phyloP scores from a whole-genome alignment of 2,888 invertebrate genomes.

The Sussaba pulchella region DNA sequence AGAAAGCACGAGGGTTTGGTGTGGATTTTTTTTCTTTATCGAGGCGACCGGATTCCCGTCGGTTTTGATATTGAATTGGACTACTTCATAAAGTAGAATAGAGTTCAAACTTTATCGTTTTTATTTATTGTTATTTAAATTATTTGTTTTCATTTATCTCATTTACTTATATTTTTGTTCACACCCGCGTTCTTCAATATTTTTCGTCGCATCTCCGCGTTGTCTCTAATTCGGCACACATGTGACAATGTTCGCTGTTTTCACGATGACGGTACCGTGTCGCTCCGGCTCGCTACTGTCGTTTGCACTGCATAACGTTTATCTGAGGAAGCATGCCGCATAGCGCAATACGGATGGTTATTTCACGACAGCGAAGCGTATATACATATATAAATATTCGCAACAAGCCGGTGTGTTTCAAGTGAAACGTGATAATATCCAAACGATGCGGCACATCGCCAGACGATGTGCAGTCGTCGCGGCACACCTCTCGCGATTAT shows the following conservation, averaged over 20 bases:
- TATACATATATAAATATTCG: too few relatives aligned
- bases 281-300: not conserved
- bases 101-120: too few relatives aligned
- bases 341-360: not conserved
- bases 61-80: too few relatives aligned
- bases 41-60: not conserved
- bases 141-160: too few relatives aligned
- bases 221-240: not conserved
- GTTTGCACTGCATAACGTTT: not conserved
- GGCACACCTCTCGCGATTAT: slow-evolving; percentile 30
- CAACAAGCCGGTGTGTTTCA: slow-evolving; percentile 29
- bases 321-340: slow-evolving; percentile 11
- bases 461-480: slow-evolving; percentile 5
- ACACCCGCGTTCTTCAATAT: not conserved
- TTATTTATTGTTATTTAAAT: too few relatives aligned
- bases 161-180: too few relatives aligned
- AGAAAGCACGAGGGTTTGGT: not conserved
- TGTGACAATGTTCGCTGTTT: not conserved
- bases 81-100: too few relatives aligned
- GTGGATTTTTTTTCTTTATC: not conserved
- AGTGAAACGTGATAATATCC: slow-evolving; percentile 40
- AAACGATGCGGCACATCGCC: slow-evolving; percentile 27
- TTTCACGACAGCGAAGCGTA: not conserved
- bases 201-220: not conserved
- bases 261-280: not conserved